Percentiles rank a stretch among this genome's conserved stretches.
Evolutionary conservation across 2,113 vertebrate species (phyloP).

Genomic region (Alligator sinensis): DNA sequence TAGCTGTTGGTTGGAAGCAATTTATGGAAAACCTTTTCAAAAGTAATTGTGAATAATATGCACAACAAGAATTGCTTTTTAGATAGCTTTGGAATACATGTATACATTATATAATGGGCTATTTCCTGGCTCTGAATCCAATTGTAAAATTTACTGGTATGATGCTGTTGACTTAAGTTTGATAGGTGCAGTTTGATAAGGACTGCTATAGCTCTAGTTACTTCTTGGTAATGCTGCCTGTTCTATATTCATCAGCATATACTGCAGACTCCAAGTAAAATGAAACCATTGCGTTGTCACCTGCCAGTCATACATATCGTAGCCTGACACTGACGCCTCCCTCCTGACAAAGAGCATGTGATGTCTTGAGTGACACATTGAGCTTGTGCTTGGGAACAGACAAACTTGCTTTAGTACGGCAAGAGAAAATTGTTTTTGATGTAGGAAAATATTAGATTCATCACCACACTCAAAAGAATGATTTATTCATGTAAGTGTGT

Average conservation of each 20-base stretch:
- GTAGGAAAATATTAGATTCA: not conserved
- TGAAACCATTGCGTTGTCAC: not conserved
- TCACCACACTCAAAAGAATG: not conserved
- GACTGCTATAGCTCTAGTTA: not conserved
- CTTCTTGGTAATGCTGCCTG: constrained; percentile 39
- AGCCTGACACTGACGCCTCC: not conserved
- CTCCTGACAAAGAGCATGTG: not conserved
- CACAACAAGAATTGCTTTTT: not conserved
- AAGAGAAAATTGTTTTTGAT: not conserved
- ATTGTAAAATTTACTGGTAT: constrained; percentile 6
- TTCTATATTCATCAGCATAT: constrained; percentile 23
- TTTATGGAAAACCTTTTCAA: not conserved
- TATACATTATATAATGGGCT: not conserved
- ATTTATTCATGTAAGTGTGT: not conserved
- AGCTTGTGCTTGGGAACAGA: not conserved
- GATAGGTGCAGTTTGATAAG: constrained; percentile 4
- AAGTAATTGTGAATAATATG: not conserved
- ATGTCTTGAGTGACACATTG: not conserved
- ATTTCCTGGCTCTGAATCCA: not conserved
- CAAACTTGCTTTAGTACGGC: not conserved
- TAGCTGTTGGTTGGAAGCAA: not conserved
- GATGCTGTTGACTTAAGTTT: constrained; percentile 31
- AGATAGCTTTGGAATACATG: not conserved
- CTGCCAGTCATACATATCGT: not conserved
- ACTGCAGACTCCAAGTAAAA: not conserved